Percentiles rank a stretch among this genome's conserved stretches.
These are phyloP conservation scores for Crocuta crocuta DNA, from an alignment of 2,113 vertebrate genomes.

Conservation along the genomic window DNA sequence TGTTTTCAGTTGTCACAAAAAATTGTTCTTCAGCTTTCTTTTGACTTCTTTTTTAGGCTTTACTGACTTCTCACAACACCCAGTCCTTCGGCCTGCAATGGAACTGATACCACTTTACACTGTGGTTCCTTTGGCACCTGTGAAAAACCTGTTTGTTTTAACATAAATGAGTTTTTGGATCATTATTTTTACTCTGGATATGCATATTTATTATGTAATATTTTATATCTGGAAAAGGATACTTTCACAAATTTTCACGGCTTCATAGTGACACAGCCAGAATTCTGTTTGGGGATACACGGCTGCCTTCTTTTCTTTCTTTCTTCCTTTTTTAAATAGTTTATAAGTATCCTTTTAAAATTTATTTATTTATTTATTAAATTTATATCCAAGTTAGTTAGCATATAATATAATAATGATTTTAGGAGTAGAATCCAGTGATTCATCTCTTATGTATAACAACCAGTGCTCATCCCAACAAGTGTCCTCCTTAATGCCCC, in stretches of 20 bases:
- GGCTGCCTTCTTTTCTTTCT: background rate
- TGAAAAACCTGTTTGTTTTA: background rate
- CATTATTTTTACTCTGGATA: background rate
- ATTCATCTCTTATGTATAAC: no score
- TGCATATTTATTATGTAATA: background rate
- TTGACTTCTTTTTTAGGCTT: background rate
- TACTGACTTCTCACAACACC: background rate
- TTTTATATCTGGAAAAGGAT: conserved; percentile 7
- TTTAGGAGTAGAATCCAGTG: no score
- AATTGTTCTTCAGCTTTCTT: background rate
- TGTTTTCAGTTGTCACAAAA: background rate
- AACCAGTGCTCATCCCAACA: no score
- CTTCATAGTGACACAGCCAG: background rate
- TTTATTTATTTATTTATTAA: no score
- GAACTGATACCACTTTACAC: background rate
- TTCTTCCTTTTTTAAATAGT: no score
- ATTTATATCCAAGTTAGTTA: no score
- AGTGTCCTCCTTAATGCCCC: no score
- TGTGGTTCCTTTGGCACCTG: background rate
- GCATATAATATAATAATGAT: no score
- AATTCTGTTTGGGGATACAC: background rate
- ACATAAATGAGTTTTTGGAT: background rate
- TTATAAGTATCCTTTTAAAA: no score
- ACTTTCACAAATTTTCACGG: background rate
- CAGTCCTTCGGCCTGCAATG: background rate